Conservation (phyloP, 2,113 vertebrate species). For the Chionis minor region DNA sequence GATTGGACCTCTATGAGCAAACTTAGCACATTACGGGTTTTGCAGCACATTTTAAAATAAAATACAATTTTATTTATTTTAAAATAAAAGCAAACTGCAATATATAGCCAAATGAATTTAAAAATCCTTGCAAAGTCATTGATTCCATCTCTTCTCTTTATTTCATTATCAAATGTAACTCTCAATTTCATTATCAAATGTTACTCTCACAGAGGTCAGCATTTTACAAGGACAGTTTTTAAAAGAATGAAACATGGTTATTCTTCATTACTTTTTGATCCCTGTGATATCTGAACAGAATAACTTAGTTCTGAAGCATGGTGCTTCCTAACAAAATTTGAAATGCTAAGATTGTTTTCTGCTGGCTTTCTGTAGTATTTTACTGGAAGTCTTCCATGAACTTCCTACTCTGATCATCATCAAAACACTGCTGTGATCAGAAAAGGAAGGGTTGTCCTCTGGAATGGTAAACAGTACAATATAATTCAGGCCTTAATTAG, state of each 20-base stretch:
- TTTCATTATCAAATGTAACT: neutral
- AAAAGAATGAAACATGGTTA: neutral
- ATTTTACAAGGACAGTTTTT: neutral
- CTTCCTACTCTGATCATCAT: neutral
- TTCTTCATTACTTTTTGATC: neutral
- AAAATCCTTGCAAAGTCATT: neutral
- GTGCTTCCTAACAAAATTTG: neutral
- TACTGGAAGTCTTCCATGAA: neutral
- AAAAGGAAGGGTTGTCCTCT: neutral
- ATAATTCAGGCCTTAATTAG: neutral
- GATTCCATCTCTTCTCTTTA: neutral
- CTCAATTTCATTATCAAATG: neutral
- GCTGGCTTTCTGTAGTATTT: neutral
- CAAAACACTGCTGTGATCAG: neutral
- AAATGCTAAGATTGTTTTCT: neutral
- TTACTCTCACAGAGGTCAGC: neutral
- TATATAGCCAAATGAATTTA: neutral
- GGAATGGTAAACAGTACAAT: neutral
- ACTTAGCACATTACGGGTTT: neutral
- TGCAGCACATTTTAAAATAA: neutral
- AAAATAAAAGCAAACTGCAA: neutral
- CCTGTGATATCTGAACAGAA: neutral
- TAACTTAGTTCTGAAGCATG: neutral
- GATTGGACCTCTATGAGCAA: neutral
- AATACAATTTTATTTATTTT: neutral